These are phyloP conservation scores for Coleophora flavipennella DNA, from an alignment of 2,888 invertebrate species.

Conservation along the genomic window DNA sequence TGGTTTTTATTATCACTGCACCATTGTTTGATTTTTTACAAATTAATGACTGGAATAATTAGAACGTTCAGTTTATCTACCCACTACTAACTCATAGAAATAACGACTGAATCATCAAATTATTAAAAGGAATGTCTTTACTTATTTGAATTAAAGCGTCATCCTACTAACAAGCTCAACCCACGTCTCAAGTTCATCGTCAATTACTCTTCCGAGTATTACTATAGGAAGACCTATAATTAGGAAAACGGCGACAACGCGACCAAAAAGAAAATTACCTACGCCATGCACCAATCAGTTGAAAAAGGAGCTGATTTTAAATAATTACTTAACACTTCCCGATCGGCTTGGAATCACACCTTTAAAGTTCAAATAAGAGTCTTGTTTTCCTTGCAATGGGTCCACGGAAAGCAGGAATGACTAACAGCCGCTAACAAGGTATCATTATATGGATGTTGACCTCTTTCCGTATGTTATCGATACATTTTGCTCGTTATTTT, in stretches of 20 bases:
- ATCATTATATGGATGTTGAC: slow-evolving; percentile 61
- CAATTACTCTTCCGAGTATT: background rate
- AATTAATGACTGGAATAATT: too few relatives aligned
- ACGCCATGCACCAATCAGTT: slow-evolving; percentile 31
- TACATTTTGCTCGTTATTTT: slow-evolving; percentile 41
- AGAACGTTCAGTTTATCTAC: too few relatives aligned
- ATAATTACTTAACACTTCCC: slow-evolving; percentile 63
- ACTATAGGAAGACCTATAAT: slow-evolving; percentile 10
- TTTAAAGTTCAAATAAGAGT: slow-evolving; percentile 58
- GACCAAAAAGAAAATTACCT: slow-evolving; percentile 32
- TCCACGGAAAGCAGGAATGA: slow-evolving; percentile 41
- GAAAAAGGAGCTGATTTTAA: slow-evolving; percentile 39
- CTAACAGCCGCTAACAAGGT: slow-evolving; percentile 65
- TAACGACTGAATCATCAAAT: too few relatives aligned
- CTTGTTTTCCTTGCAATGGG: slow-evolving; percentile 43
- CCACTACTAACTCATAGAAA: too few relatives aligned
- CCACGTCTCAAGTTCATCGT: background rate
- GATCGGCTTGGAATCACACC: slow-evolving; percentile 58
- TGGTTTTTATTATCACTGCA: too few relatives aligned
- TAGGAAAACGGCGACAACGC: slow-evolving; percentile 31
- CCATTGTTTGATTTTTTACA: too few relatives aligned
- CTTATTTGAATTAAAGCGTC: background rate
- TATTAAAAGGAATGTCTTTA: background rate
- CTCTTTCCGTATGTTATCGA: slow-evolving; percentile 39
- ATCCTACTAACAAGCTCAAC: slow-evolving; percentile 2